These are phyloP conservation scores for Diadumene lineata DNA, from an alignment of 92 coral and sea anemone genomes.

Conservation along the genomic window DNA sequence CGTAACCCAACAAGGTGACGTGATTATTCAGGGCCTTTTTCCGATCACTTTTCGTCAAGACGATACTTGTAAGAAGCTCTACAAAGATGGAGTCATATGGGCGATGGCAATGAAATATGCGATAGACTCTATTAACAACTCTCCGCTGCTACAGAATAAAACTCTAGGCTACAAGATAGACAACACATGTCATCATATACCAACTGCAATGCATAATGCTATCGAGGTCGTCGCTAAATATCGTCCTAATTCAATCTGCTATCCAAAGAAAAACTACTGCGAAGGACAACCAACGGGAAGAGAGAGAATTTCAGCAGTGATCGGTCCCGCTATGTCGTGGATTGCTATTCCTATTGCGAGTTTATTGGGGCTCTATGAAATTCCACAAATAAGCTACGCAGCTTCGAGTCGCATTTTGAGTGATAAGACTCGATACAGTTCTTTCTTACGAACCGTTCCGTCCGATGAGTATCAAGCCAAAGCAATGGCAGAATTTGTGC, in stretches of 20 bases:
- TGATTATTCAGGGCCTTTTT: conserved; percentile 72
- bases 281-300: conserved; percentile 5
- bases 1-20: conserved; percentile 58
- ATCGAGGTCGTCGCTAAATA: conserved; percentile 86
- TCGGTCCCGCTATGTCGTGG: conserved; percentile 93
- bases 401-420: conserved; percentile 90
- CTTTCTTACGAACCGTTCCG: conserved; percentile 90
- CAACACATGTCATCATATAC: conserved; percentile 71
- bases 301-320: conserved; percentile 59
- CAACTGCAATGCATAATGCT: conserved; percentile 78
- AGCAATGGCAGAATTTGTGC: conserved; percentile 88
- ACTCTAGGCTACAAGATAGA: conserved; percentile 91
- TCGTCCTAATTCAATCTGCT: conserved; percentile 84
- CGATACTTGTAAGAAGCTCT: conserved; percentile 48
- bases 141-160: conserved; percentile 40
- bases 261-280: conserved; percentile 60
- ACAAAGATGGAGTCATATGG: conserved; percentile 63
- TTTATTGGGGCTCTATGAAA: conserved; percentile 77
- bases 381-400: conserved; percentile 88
- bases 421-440: conserved; percentile 84
- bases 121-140: conserved; percentile 73
- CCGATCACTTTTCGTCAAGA: conserved; percentile 72
- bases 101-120: conserved; percentile 76
- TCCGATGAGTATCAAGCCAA: conserved; percentile 93
- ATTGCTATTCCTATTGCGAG: conserved; percentile 86